Evolutionary conservation across 53 echinoderm and acorn worm species (phyloP).

Genomic region (Pentamera pediparva): DNA sequence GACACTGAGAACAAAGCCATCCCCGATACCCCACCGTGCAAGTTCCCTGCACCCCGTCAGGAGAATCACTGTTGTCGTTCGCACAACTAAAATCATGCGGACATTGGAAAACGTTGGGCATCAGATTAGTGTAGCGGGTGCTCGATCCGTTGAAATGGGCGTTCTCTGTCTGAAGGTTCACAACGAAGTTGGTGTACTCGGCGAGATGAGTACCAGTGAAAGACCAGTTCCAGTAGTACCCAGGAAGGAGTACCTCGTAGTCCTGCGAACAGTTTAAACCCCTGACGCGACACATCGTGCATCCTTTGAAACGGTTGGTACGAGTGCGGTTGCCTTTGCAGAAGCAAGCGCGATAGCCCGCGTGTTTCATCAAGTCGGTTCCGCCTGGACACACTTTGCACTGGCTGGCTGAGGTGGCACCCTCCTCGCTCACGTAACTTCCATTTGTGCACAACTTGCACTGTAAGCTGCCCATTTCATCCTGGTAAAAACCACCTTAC

Average conservation of each 20-base stretch:
- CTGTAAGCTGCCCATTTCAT: background rate
- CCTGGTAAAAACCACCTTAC: conserved; percentile 12
- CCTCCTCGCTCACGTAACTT: background rate
- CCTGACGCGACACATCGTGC: background rate
- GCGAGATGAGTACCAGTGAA: background rate
- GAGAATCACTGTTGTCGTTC: background rate
- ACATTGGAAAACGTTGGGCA: background rate
- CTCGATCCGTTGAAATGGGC: background rate
- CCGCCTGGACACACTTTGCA: conserved; percentile 4
- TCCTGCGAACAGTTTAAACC: conserved; percentile 4
- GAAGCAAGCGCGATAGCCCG: conserved; percentile 4
- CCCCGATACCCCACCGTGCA: background rate
- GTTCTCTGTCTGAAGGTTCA: background rate
- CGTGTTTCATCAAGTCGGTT: background rate
- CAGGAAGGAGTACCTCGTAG: background rate
- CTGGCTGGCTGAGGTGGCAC: background rate
- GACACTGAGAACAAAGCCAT: conserved; percentile 8
- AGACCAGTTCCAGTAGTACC: conserved; percentile 14
- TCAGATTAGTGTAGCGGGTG: background rate
- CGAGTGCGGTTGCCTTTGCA: background rate
- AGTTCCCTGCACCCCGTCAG: background rate
- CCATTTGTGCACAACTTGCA: background rate
- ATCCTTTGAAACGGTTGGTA: background rate
- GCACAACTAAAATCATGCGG: background rate
- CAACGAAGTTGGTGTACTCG: background rate